A percentile compares a stretch with the other conserved stretches of the same genome.
Conservation (phyloP, 2,888 invertebrate species). For the Homarus gammarus region DNA sequence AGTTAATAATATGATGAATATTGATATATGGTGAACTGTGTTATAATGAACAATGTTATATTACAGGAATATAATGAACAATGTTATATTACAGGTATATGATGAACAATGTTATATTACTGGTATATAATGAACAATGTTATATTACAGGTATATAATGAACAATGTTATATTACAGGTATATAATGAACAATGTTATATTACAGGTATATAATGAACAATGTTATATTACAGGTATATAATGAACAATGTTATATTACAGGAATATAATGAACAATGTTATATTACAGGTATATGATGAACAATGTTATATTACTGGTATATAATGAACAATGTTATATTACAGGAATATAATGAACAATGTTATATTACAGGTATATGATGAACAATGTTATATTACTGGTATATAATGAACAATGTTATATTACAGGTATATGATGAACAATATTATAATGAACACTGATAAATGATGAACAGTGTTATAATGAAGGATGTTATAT, state of each 20-base stretch:
- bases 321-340: neutral
- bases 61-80: too few species aligned
- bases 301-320: neutral
- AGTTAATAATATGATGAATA: too few species aligned
- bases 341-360: neutral
- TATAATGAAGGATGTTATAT: neutral
- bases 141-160: too few species aligned
- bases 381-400: constrained; percentile 1
- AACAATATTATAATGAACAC: too few species aligned
- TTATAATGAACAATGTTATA: too few species aligned
- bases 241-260: constrained; percentile 18
- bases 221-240: neutral
- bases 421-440: neutral
- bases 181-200: neutral
- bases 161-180: too few species aligned
- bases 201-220: neutral
- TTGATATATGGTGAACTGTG: too few species aligned
- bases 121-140: too few species aligned
- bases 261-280: too few species aligned
- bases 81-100: too few species aligned
- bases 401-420: neutral
- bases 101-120: too few species aligned
- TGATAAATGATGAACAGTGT: too few species aligned
- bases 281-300: neutral
- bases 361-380: neutral